A percentile compares a stretch with the other conserved stretches of the same genome.
phyloP scores from a whole-genome alignment of 2,113 vertebrate species.

The Meriones unguiculatus region DNA sequence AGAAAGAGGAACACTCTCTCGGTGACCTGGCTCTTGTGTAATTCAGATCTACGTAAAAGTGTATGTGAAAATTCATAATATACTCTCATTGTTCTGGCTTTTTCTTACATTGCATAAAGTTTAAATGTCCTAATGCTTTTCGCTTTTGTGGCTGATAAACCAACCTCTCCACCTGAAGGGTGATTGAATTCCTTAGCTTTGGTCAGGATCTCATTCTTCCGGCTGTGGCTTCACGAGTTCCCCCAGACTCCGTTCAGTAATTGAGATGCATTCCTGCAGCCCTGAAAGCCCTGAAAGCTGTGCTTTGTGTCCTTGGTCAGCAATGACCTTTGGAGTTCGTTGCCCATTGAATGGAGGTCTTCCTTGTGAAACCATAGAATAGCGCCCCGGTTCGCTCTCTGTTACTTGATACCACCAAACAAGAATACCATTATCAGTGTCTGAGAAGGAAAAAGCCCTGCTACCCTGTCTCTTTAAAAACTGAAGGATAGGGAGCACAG shows the following conservation, averaged over 20 bases:
- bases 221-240: slow-evolving; percentile 59
- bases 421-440: slow-evolving; percentile 82
- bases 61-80: slow-evolving; percentile 5
- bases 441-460: slow-evolving; percentile 66
- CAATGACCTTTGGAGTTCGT: slow-evolving; percentile 69
- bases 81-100: background rate
- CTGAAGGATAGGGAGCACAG: slow-evolving; percentile 82
- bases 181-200: slow-evolving; percentile 51
- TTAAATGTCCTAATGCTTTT: slow-evolving; percentile 28
- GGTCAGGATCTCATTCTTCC: slow-evolving; percentile 59
- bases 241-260: slow-evolving; percentile 64
- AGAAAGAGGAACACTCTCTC: background rate
- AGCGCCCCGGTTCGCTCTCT: slow-evolving; percentile 70
- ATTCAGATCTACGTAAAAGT: slow-evolving; percentile 9
- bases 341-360: slow-evolving; percentile 78
- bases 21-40: background rate
- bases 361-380: slow-evolving; percentile 75
- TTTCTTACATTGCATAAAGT: slow-evolving; percentile 14
- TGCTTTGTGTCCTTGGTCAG: slow-evolving; percentile 71
- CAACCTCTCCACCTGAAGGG: slow-evolving; percentile 37
- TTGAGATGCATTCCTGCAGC: slow-evolving; percentile 73
- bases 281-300: slow-evolving; percentile 72
- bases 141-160: slow-evolving; percentile 13
- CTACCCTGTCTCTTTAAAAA: slow-evolving; percentile 79
- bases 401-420: slow-evolving; percentile 64